A percentile compares a stretch with the other conserved stretches of the same genome.
Conservation (phyloP, 2,888 invertebrate species). For the Eupithecia inturbata region DNA sequence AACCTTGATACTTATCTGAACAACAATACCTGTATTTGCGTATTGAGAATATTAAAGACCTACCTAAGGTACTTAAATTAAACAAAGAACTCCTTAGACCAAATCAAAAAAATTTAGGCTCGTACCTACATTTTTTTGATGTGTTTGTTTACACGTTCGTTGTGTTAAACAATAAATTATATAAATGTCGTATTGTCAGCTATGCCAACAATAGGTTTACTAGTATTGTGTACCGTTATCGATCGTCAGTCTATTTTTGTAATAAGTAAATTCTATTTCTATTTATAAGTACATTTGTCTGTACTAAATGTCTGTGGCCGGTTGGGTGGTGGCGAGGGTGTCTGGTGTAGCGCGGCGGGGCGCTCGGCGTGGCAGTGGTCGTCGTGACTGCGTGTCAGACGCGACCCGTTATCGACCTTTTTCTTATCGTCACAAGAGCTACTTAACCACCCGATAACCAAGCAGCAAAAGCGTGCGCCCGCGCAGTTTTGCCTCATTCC, state of each 20-base stretch:
- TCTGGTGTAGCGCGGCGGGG: constrained; percentile 46
- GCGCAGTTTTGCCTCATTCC: constrained; percentile 80
- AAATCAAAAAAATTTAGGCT: background rate
- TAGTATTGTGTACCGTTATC: constrained; percentile 63
- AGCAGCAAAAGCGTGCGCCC: constrained; percentile 81
- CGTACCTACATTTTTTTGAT: too few species aligned
- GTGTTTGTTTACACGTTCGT: background rate
- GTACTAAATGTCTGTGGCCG: constrained; percentile 61
- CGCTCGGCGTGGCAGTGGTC: constrained; percentile 49
- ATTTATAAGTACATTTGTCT: constrained; percentile 76
- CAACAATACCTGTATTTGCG: background rate
- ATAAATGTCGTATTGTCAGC: constrained; percentile 40
- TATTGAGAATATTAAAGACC: background rate
- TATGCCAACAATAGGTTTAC: constrained; percentile 56
- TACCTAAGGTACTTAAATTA: background rate
- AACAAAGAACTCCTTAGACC: background rate
- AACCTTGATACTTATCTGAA: background rate
- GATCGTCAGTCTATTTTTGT: constrained; percentile 76
- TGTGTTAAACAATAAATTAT: constrained; percentile 1
- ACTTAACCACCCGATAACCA: constrained; percentile 75
- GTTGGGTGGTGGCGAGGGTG: constrained; percentile 23
- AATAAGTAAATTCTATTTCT: constrained; percentile 70
- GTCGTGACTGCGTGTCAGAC: constrained; percentile 53
- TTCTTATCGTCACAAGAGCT: constrained; percentile 77
- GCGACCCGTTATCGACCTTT: constrained; percentile 71